Conservation (phyloP, 2,797 vertebrate species). For the Triplophysa bombifrons region DNA sequence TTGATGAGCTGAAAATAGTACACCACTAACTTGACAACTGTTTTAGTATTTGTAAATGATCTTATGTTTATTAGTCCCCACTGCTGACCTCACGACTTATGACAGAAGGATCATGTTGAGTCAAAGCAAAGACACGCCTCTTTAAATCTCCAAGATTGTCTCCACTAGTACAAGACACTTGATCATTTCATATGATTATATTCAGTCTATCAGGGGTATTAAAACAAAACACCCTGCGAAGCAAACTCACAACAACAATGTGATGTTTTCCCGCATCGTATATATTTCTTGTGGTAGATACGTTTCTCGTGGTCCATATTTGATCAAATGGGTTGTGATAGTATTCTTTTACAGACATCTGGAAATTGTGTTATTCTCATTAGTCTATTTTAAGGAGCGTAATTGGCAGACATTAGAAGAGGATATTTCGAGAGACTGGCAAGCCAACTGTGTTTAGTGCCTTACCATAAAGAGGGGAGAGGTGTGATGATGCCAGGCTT, state of each 20-base stretch:
- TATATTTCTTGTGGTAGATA: neutral
- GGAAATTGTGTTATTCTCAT: constrained; percentile 40
- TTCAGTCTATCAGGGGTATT: too few relatives aligned
- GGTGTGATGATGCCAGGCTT: constrained; percentile 49
- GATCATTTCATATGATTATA: neutral
- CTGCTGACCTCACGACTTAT: constrained; percentile 17
- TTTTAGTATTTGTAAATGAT: constrained; percentile 39
- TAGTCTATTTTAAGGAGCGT: constrained; percentile 51
- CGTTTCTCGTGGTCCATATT: neutral
- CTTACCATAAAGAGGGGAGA: constrained; percentile 59
- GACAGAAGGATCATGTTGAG: constrained; percentile 9
- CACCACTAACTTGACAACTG: neutral
- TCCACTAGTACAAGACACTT: neutral
- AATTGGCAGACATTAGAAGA: constrained; percentile 43
- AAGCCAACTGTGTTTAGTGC: constrained; percentile 45
- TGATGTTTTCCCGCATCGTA: neutral
- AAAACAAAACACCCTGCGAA: neutral
- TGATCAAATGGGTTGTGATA: neutral
- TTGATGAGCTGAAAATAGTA: constrained; percentile 30
- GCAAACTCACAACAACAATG: neutral
- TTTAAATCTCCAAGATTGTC: neutral
- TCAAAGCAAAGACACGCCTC: neutral
- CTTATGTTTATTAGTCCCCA: constrained; percentile 14
- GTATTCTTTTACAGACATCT: constrained; percentile 46
- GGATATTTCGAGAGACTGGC: constrained; percentile 55